Evolutionary conservation across 2,888 invertebrate genomes (phyloP).

Genomic region (Cremastobaeus sp.): DNA sequence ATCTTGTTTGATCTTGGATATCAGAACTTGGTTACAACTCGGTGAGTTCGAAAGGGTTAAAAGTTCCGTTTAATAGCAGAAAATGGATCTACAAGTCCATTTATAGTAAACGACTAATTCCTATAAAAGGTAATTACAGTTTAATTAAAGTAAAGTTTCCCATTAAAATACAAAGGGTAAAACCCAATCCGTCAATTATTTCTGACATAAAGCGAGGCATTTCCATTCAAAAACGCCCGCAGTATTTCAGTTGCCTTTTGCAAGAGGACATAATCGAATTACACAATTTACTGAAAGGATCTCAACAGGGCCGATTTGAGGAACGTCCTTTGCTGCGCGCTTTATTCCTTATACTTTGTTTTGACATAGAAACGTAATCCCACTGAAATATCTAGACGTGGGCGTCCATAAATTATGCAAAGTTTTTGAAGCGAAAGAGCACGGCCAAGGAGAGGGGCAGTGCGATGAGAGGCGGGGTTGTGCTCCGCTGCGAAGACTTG

Average conservation of each 20-base stretch:
- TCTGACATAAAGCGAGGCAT: too few species aligned
- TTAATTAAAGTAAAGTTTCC: too few species aligned
- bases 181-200: too few species aligned
- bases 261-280: slow-evolving; percentile 1
- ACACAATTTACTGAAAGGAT: slow-evolving; percentile 18
- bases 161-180: too few species aligned
- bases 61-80: too few species aligned
- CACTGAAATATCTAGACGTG: slow-evolving; percentile 45
- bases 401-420: slow-evolving; percentile 61
- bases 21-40: too few species aligned
- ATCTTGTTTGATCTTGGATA: too few species aligned
- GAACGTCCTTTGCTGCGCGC: neutral
- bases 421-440: slow-evolving; percentile 40
- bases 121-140: too few species aligned
- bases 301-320: slow-evolving; percentile 21
- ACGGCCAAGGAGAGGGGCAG: neutral
- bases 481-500: slow-evolving; percentile 20
- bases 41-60: too few species aligned
- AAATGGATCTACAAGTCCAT: too few species aligned
- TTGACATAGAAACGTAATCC: slow-evolving; percentile 54
- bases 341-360: slow-evolving; percentile 40
- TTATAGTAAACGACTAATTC: too few species aligned
- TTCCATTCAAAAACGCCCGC: too few species aligned
- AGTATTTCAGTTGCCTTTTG: slow-evolving; percentile 9
- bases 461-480: slow-evolving; percentile 30